Evolutionary conservation across 2,113 vertebrate genomes (phyloP), one percentile per base, ranked within the genome.

Genomic region (Crocuta crocuta): DNA sequence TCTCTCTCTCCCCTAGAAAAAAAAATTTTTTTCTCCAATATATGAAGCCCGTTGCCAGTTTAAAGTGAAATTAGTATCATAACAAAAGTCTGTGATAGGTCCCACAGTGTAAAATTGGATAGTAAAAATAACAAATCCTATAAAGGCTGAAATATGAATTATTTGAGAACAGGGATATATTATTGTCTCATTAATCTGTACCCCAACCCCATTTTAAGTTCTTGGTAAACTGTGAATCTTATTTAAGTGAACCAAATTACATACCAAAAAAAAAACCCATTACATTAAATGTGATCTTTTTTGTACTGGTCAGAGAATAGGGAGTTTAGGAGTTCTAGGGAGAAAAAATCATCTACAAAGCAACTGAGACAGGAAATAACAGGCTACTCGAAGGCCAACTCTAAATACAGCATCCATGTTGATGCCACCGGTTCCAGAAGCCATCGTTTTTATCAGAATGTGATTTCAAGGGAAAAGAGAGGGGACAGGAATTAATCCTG

Each of bases 171-270:
- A 65, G 11, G 24, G 10, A 4, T 12, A 55, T 11, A 48, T 78
- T 17, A 85, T 17, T n/a, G 61, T 45, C 13, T 90, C 24, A 83
- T 61, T 89, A 81, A 76, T 92, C 26, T 94, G 68, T 74, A 61
- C 31, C n/a, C 7, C 43, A 43, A 50, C 5, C 53, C 45, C 84
- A 71, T 61, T 65, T 85, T 70, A 93, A 76, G 21, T 81, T 74
- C 78, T 92, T 71, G n/a, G 53, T 58, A 94, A 96, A 95, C 89
- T 70, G 0, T 90, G 45, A 85, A 80, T 61, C 89, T 45, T 58
- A 94, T 68, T 66, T 85, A 94, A 70, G 70, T 92, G 91, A 90
- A 80, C 79, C 79, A 94, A 96, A 84, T 66, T 61, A 81, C 31
- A 45, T 2, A 85, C 16, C 12, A 87, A 78, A 8, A 97, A 97